phyloP scores from a whole-genome alignment of 2,888 invertebrate species.

The Lacanobia wlatinum region DNA sequence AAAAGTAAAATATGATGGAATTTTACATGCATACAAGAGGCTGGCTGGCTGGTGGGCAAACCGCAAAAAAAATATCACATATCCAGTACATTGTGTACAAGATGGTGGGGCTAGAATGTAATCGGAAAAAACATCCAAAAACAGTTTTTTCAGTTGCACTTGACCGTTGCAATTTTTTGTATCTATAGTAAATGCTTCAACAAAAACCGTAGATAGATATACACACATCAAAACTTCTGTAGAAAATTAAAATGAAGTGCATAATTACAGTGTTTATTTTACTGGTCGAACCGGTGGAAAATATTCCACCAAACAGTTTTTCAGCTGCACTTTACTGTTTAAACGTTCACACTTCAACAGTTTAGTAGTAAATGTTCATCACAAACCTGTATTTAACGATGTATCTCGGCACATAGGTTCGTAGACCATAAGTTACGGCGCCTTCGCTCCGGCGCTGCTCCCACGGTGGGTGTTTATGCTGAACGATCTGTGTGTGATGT shows the following conservation, averaged over 20 bases:
- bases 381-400: constrained; percentile 29
- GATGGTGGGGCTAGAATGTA: not conserved
- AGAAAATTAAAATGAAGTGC: not conserved
- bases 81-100: not conserved
- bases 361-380: constrained; percentile 17
- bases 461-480: constrained; percentile 69
- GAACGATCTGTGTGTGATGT: constrained; percentile 77
- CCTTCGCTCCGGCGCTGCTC: constrained; percentile 59
- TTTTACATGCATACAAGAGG: not conserved
- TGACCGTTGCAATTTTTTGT: not conserved
- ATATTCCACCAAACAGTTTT: not conserved
- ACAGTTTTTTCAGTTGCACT: not conserved
- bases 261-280: not conserved
- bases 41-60: not conserved
- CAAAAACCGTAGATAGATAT: not conserved
- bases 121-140: not conserved
- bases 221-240: not conserved
- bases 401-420: constrained; percentile 32
- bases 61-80: not conserved
- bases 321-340: not conserved
- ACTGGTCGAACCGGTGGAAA: not conserved
- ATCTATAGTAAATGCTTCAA: not conserved
- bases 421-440: constrained; percentile 62
- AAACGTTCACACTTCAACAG: constrained; percentile 24
- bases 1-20: not conserved